Evolutionary conservation across 2,888 invertebrate species (phyloP).

Genomic region (Rhagonycha lutea): DNA sequence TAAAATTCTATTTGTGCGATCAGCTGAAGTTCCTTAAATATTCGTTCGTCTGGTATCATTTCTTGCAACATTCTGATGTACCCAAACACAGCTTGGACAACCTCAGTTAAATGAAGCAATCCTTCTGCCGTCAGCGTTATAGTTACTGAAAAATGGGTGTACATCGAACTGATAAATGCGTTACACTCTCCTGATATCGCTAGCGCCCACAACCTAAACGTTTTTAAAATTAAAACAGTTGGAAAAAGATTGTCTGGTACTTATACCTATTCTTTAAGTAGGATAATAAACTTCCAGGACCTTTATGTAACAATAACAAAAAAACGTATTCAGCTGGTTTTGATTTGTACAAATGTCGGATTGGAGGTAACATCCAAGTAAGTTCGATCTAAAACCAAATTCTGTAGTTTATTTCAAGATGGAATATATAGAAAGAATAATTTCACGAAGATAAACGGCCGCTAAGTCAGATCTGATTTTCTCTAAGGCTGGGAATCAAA

Average conservation of each 20-base stretch:
- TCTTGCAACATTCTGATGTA: conserved; percentile 75
- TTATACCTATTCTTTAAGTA: conserved; percentile 73
- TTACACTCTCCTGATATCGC: conserved; percentile 75
- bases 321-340: conserved; percentile 80
- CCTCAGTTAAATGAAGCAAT: conserved; percentile 64
- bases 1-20: conserved; percentile 77
- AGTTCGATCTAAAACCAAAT: conserved; percentile 57
- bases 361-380: conserved; percentile 67
- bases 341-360: conserved; percentile 68
- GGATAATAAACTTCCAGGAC: conserved; percentile 79
- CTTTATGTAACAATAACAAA: conserved; percentile 84
- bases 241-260: conserved; percentile 1
- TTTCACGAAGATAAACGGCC: too few species aligned
- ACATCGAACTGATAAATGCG: conserved; percentile 79
- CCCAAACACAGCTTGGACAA: conserved; percentile 73
- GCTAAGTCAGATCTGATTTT: too few species aligned
- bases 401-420: not conserved
- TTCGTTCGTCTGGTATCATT: conserved; percentile 68
- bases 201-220: conserved; percentile 74
- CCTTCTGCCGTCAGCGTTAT: conserved; percentile 81
- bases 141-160: conserved; percentile 73
- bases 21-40: conserved; percentile 73
- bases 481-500: too few species aligned
- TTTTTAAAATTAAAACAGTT: not conserved
- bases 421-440: not conserved